Base-by-base conservation (phyloP, 1,140 invertebrate genomes). In the Dufourea novaeangliae region DNA sequence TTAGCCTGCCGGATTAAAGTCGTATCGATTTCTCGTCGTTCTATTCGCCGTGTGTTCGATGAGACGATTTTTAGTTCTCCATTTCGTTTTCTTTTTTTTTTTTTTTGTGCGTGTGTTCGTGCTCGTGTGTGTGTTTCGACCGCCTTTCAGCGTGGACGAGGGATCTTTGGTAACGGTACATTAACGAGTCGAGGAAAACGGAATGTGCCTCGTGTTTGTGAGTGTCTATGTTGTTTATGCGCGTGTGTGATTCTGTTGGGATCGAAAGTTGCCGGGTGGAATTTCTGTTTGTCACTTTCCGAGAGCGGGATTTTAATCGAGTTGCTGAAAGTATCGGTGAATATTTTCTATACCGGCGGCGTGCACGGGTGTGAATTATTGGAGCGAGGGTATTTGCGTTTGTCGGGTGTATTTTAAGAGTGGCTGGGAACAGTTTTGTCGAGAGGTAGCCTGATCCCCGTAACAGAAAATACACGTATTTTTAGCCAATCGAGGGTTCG, bases 1-100 rank as follows among this genome's bases (percentile, higher is more conserved):
- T 83, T 83, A 83, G 82, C 82, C 82, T 70, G 50, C 44, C 54
- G 82, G 82, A 83, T 83, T 83, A 83, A 83, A 83, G 80, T 83
- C 76, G 70, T 83, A 83, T 83, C 82, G 82, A 83, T 83, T 83
- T 83, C 82, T 83, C 80, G 80, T 50, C 75, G 70, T 83, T 76
- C 69, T 50, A 62, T 82, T 82, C 50, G 61, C 41, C 46, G 25
- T 54, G 63, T 32, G 73, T 63, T 59, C 27, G n/a, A 82, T 52
- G 57, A 63, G 46, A 39, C 72, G 27, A 29, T n/a, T 66, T 70
- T 74, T 50, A n/a, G 20, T n/a, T 50, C 46, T n/a, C 20, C n/a
- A n/a, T 50, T 50, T 50, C 20, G 6, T n/a, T n/a, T n/a, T 8
- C 20, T n/a, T 5, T 17, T 8, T n/a, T n/a, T 20, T 7, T 14